Evolutionary conservation across 1,140 invertebrate genomes (phyloP).

Genomic region (Drosophila ironensis): DNA sequence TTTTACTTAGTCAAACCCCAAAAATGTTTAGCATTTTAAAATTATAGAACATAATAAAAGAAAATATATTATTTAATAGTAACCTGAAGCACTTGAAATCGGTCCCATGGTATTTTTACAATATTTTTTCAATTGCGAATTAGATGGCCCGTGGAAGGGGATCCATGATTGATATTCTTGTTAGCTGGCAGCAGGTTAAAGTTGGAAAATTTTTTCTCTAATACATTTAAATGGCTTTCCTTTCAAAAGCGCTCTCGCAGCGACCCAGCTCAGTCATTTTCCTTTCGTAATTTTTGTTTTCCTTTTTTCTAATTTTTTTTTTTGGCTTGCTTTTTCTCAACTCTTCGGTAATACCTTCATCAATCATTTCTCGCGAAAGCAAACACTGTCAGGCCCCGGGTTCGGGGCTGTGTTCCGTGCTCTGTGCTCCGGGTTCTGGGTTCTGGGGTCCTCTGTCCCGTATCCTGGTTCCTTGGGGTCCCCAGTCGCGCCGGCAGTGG

Average conservation of each 20-base stretch:
- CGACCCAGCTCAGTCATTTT: constrained; percentile 6
- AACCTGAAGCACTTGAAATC: not conserved
- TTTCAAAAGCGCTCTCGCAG: constrained; percentile 17
- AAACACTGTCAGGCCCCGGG: constrained; percentile 54
- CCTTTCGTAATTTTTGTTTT: not conserved
- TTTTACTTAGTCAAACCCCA: too few relatives aligned
- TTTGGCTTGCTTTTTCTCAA: constrained; percentile 36
- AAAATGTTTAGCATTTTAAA: not conserved
- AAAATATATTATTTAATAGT: not conserved
- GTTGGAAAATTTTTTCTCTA: constrained; percentile 35
- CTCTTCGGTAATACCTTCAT: constrained; percentile 69
- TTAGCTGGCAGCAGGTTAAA: constrained; percentile 36
- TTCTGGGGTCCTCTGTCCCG: not conserved
- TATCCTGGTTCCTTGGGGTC: constrained; percentile 35
- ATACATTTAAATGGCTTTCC: constrained; percentile 64
- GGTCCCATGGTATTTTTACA: not conserved
- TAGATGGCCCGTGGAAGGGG: not conserved
- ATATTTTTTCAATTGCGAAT: not conserved
- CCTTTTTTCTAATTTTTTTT: constrained; percentile 10
- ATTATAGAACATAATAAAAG: not conserved
- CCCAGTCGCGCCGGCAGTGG: constrained; percentile 65
- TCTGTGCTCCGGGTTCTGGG: not conserved
- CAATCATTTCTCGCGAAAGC: constrained; percentile 69
- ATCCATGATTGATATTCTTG: constrained; percentile 16
- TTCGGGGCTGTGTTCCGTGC: constrained; percentile 25